Percentiles rank a stretch among this genome's conserved stretches.
Conservation (phyloP, 2,888 invertebrate genomes). For the Prenolepis imparis region DNA sequence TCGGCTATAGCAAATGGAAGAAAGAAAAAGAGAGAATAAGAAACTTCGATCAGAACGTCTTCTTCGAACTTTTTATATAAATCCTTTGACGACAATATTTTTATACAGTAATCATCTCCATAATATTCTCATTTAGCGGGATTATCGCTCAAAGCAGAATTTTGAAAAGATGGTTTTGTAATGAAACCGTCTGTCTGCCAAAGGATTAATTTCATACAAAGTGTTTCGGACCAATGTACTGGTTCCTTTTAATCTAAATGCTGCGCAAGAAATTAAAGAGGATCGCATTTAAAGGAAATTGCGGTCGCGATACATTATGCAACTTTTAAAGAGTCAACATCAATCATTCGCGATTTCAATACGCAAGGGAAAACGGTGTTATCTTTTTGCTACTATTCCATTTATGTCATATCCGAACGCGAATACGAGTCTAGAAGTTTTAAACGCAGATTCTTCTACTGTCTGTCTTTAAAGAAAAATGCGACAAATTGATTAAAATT, state of each 20-base stretch:
- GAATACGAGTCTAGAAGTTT: not conserved
- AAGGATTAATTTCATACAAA: slow-evolving; percentile 26
- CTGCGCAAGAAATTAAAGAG: not conserved
- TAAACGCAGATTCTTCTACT: not conserved
- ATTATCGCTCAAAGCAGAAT: not conserved
- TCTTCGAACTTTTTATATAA: not conserved
- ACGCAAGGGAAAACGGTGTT: not conserved
- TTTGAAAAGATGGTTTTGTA: not conserved
- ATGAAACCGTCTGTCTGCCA: not conserved
- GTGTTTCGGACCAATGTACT: not conserved
- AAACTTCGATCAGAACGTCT: not conserved
- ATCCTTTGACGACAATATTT: slow-evolving; percentile 6
- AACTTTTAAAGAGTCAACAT: slow-evolving; percentile 1
- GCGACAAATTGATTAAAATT: not conserved
- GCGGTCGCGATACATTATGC: not conserved
- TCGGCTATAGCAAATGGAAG: not conserved
- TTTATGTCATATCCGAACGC: not conserved
- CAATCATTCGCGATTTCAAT: not conserved
- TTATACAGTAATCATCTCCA: not conserved
- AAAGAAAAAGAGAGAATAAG: not conserved
- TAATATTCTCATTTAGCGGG: not conserved
- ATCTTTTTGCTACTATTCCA: not conserved
- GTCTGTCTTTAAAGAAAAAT: not conserved
- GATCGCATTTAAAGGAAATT: slow-evolving; percentile 2
- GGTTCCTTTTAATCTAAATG: not conserved